Percentiles rank a stretch among this genome's conserved stretches.
Evolutionary conservation across 2,113 vertebrate species (phyloP).

Genomic region (Platichthys flesus): DNA sequence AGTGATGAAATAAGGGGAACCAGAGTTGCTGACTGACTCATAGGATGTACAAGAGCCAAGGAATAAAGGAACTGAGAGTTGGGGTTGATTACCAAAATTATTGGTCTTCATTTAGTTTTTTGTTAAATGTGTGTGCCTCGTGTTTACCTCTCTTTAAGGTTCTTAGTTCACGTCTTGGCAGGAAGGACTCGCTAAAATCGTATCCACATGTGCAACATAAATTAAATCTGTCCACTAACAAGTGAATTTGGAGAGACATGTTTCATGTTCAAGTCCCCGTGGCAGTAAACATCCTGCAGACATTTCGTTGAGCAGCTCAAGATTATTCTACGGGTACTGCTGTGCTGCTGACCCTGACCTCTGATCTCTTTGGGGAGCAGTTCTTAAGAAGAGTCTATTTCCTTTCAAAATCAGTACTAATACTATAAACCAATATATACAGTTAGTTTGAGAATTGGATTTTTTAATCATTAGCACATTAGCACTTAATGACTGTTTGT

Average conservation of each 20-base stretch:
- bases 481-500: too few relatives aligned
- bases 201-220: slow-evolving; percentile 24
- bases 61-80: slow-evolving; percentile 63
- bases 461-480: too few relatives aligned
- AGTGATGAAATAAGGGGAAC: slow-evolving; percentile 50
- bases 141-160: neutral
- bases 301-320: slow-evolving; percentile 13
- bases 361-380: slow-evolving; percentile 1
- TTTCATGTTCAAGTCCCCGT: slow-evolving; percentile 18
- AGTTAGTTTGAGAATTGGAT: too few relatives aligned
- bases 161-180: slow-evolving; percentile 18
- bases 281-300: slow-evolving; percentile 38
- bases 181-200: slow-evolving; percentile 3
- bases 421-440: too few relatives aligned
- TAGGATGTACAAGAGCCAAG: slow-evolving; percentile 21
- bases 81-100: neutral
- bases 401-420: too few relatives aligned
- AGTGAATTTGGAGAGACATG: neutral
- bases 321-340: neutral
- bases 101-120: slow-evolving; percentile 3
- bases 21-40: slow-evolving; percentile 49
- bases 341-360: slow-evolving; percentile 18
- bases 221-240: slow-evolving; percentile 12
- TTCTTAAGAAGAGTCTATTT: neutral
- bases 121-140: neutral